Conservation (phyloP, 2,797 vertebrate genomes). For the Peromyscus eremicus region DNA sequence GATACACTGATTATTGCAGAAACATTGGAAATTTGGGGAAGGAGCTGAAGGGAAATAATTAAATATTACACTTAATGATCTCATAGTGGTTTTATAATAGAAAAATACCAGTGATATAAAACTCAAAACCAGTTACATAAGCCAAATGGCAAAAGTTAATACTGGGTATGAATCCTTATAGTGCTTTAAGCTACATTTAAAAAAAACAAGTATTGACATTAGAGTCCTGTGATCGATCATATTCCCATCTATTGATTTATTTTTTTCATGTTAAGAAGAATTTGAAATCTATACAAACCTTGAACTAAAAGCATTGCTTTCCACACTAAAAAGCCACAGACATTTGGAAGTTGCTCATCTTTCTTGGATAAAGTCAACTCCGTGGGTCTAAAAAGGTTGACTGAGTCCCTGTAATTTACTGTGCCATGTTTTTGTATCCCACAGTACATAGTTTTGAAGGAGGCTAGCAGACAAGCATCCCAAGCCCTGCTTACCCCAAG, state of each 20-base stretch:
- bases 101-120: not conserved
- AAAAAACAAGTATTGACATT: not conserved
- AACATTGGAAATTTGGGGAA: not conserved
- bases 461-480: conserved; percentile 58
- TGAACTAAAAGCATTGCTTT: conserved; percentile 27
- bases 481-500: not conserved
- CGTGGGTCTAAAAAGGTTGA: not conserved
- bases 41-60: not conserved
- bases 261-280: not conserved
- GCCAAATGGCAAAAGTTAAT: not conserved
- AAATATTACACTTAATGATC: not conserved
- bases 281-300: not conserved
- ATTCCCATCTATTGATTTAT: not conserved
- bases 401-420: not conserved
- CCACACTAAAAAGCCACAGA: conserved; percentile 25
- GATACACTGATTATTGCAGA: not conserved
- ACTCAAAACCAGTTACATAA: not conserved
- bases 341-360: conserved; percentile 53
- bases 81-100: not conserved
- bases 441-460: not conserved
- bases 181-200: not conserved
- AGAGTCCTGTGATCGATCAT: not conserved
- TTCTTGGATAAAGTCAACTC: conserved; percentile 44
- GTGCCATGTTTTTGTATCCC: not conserved
- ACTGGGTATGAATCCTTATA: not conserved